Evolutionary conservation across 1,140 invertebrate species (phyloP), one percentile per base, ranked within the genome.

Genomic region (Drosophila leontia): DNA sequence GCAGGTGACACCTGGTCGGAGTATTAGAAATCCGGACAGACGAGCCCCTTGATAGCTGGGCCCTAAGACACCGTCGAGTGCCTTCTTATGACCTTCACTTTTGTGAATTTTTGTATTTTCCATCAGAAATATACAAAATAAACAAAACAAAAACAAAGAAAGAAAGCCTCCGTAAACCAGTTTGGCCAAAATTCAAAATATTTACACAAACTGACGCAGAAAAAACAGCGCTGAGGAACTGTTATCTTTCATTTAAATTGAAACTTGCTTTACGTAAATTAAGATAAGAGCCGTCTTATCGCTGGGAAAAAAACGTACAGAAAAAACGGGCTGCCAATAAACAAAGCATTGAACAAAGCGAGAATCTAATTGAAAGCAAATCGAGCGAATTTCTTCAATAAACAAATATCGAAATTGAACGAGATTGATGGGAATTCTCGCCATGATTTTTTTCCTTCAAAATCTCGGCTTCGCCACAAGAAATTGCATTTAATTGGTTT

Each of bases 201-300:
- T 69, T 63, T 71, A 71, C 78, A 84, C 58, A 80, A 78, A 80
- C 60, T 70, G 63, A 56, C 63, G 55, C 44, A 61, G 57, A 34
- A 55, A 51, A 15, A 65, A 65, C 41, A 72, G 32, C 34, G 45
- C 37, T 48, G 57, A 67, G 34, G 55, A 45, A 26, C 34, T 65
- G 50, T 80, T 77, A 78, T 83, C 60, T 82, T 59, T 59, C 26
- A 79, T 86, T 76, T 80, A 80, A 87, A 82, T 87, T 65, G 59
- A 82, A 65, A 77, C 75, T 82, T 67, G 63, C 69, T 80, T 70
- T 77, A 63, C 78, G 78, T 85, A 62, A 83, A 69, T 69, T 80
- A 39, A 78, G 84, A 88, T 90, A 88, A 88, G 78, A 64, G 48
- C 47, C 37, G 23, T 17, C 59, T 75, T 88, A 88, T 88, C 84